Evolutionary conservation across 2,113 vertebrate genomes (phyloP), one percentile per base, ranked within the genome.

Genomic region (Alethe castanea): DNA sequence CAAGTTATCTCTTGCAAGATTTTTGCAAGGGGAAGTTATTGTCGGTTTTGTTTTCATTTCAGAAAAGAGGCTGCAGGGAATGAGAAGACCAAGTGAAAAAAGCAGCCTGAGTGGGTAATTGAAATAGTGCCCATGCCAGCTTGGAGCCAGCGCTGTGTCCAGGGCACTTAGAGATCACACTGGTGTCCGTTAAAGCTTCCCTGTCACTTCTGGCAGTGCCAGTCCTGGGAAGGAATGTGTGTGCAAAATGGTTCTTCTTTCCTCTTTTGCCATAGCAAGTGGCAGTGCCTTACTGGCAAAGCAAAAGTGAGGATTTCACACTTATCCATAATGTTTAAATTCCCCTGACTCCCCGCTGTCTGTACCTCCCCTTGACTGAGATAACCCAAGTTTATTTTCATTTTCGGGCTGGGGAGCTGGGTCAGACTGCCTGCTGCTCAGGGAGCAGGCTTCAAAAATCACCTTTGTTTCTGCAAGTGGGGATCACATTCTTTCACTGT

Each of bases 331-430:
- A 11, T 77, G 38, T 35, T 70, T 12, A 8, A 50, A 35, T 33
- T 54, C 54, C 18, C 11, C 24, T 6, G 17, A 9, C 22, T 52
- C 35, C 5, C 26, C n/a, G 33, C 40, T 7, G 3, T n/a, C 40
- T 0, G 0, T 20, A 2, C 50, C 1, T 2, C 4, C 9, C 57
- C 29, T 61, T 53, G 13, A 17, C 9, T 19, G 17, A 13, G 28
- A 53, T 66, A 67, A 92, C 38, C 40, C 0, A 0, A 4, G 4
- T 9, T 48, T 40, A 29, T 70, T 78, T 52, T 40, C 40, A 33
- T 45, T 38, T 28, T 5, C 35, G 24, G 40, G 22, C 62, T 62
- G 62, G 62, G 25, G 22, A 47, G 5, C 40, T 35, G 35, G 79
- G 40, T 12, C 54, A 48, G 70, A 14, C 48, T 64, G 69, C 45